These are phyloP conservation scores for Mesorhabditis sp. DNA, from an alignment of 2,888 invertebrate species.

Conservation along the genomic window DNA sequence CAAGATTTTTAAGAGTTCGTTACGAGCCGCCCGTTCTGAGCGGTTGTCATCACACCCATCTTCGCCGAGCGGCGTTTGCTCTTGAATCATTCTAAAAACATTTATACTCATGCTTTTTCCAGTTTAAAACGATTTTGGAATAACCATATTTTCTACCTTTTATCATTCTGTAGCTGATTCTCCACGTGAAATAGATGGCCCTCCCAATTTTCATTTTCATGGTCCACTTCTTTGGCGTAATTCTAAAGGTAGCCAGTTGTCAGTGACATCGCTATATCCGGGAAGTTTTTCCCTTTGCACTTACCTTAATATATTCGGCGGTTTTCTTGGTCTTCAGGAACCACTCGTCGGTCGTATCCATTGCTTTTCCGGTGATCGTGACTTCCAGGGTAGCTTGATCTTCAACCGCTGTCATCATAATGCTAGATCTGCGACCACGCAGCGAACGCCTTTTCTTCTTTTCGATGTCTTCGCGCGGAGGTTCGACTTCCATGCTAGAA, in stretches of 20 bases:
- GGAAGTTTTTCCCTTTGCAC: background rate
- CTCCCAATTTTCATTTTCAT: background rate
- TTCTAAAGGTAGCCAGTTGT: background rate
- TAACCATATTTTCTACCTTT: background rate
- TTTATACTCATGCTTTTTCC: background rate
- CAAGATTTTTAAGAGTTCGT: background rate
- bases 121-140: slow-evolving; percentile 3
- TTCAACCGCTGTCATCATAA: background rate
- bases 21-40: background rate
- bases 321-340: background rate
- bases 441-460: background rate
- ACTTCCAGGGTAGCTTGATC: background rate
- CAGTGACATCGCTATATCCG: background rate
- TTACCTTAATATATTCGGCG: background rate
- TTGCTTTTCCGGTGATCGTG: background rate
- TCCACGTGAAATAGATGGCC: background rate
- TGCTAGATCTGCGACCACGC: background rate
- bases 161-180: background rate
- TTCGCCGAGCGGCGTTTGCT: background rate
- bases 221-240: background rate
- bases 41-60: background rate
- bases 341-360: background rate
- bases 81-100: background rate
- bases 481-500: too few relatives aligned
- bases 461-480: background rate